Evolutionary conservation across 2,113 vertebrate genomes (phyloP).

Genomic region (Osmerus eperlanus): DNA sequence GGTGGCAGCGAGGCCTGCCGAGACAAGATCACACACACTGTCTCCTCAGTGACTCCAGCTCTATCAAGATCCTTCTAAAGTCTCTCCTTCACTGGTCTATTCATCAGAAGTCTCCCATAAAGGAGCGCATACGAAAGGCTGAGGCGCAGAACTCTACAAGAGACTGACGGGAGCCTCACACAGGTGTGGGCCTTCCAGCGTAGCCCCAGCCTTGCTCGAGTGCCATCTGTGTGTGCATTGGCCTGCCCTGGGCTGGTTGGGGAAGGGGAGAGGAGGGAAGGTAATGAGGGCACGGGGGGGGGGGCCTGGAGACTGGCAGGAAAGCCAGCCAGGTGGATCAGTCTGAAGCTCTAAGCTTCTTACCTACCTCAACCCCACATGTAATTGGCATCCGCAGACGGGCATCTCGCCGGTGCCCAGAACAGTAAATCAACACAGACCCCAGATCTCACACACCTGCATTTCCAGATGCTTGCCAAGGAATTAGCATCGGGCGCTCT

Average conservation of each 20-base stretch:
- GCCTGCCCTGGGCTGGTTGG: conserved; percentile 42
- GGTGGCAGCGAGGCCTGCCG: background rate
- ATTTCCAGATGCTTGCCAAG: conserved; percentile 32
- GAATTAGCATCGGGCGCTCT: conserved; percentile 9
- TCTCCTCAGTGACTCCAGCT: no score
- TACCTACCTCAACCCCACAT: conserved; percentile 41
- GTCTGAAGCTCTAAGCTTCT: conserved; percentile 54
- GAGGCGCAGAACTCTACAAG: background rate
- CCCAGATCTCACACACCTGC: conserved; percentile 35
- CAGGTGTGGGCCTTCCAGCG: conserved; percentile 13
- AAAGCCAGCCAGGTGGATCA: conserved; percentile 54
- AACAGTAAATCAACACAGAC: conserved; percentile 24
- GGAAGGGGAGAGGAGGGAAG: conserved; percentile 45
- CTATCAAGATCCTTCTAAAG: no score
- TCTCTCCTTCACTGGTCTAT: no score
- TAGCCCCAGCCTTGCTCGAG: conserved; percentile 19
- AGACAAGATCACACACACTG: no score
- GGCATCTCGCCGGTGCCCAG: conserved; percentile 21
- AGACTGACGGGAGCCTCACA: background rate
- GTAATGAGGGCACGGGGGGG: conserved; percentile 54
- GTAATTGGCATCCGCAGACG: conserved; percentile 36
- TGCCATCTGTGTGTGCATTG: conserved; percentile 53
- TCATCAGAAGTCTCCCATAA: no score
- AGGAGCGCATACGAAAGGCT: background rate
- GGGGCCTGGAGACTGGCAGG: conserved; percentile 47